Base-by-base conservation (phyloP, 2,888 invertebrate genomes). In the Axea sp. region DNA sequence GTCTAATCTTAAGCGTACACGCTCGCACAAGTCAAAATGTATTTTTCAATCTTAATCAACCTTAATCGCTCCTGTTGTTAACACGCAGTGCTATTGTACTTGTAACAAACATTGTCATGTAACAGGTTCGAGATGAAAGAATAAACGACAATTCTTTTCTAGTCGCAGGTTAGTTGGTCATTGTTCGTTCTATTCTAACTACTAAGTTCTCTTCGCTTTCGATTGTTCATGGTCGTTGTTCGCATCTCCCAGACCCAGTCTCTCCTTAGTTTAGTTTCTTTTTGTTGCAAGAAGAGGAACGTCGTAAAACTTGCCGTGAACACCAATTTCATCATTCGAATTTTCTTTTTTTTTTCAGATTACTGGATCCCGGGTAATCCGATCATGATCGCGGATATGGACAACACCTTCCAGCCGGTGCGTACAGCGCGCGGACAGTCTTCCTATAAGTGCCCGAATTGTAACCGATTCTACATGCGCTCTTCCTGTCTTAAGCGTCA, bases 381-480 rank as follows among this genome's bases (percentile, higher is more conserved):
- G 53, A 45, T 30, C 22, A 31, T 26, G 11, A 17, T 47, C 8
- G 31, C 28, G 7, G 47, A 43, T 15, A 3, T 37, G 8, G 72
- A 73, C 24, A 65, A 64, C 41, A 17, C 77, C 12, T 80, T 77
- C 47, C 77, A 82, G 57, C 78, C 81, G 0, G 78, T 79, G 12
- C 73, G 75, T 47, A 79, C 81, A 15, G 76, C 79, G 1, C 79
- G 81, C 7, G 83, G 82, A 35, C 81, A 81, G 57, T 77, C 81
- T 33, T 79, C 78, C 8, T 91, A 90, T 89, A 89, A 89, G 81
- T 92, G 92, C 83, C 90, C 91, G 45, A 90, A 90, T 83, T 91
- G 91, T 77, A 81, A 76, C 65, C 85, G 87, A 33, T 82, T 81
- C 68, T 87, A 87, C 78, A 83, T 83, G 79, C 75, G 86, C 17